Evolutionary conservation across 2,888 invertebrate species (phyloP).

Genomic region (Drosophila prolongata): DNA sequence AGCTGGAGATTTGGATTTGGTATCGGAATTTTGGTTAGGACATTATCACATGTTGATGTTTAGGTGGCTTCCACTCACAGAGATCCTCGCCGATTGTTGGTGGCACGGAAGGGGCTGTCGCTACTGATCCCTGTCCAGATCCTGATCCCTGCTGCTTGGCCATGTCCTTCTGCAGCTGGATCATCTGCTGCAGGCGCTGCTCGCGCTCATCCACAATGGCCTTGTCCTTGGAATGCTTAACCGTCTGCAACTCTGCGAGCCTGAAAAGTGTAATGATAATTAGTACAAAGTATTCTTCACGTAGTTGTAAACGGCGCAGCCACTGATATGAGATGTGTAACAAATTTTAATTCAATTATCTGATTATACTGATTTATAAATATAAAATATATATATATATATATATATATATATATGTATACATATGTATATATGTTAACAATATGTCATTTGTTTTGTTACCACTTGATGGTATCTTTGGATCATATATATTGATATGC

Average conservation of each 20-base stretch:
- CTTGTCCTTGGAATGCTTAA: slow-evolving; percentile 91
- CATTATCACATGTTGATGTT: neutral
- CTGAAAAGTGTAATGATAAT: slow-evolving; percentile 40
- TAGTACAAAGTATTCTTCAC: too few relatives aligned
- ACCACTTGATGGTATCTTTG: too few relatives aligned
- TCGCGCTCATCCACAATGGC: slow-evolving; percentile 91
- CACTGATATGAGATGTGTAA: too few relatives aligned
- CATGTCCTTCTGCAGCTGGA: slow-evolving; percentile 90
- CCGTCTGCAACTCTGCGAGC: slow-evolving; percentile 89
- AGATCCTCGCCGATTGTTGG: slow-evolving; percentile 89
- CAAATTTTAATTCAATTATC: too few relatives aligned
- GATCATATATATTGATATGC: too few relatives aligned
- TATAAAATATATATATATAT: too few relatives aligned
- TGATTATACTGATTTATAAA: too few relatives aligned
- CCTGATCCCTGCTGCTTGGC: slow-evolving; percentile 87
- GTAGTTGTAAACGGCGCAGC: too few relatives aligned
- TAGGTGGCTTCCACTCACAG: slow-evolving; percentile 85
- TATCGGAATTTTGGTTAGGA: neutral
- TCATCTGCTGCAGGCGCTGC: slow-evolving; percentile 90
- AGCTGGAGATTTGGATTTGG: slow-evolving; percentile 85
- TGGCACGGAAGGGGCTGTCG: slow-evolving; percentile 15
- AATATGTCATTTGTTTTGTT: too few relatives aligned
- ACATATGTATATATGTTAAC: too few relatives aligned
- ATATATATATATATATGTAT: too few relatives aligned
- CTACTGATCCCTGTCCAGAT: neutral